A percentile compares a stretch with the other conserved stretches of the same genome.
These are phyloP conservation scores for Lagria hirta DNA, from an alignment of 2,888 invertebrate species.

Conservation along the genomic window DNA sequence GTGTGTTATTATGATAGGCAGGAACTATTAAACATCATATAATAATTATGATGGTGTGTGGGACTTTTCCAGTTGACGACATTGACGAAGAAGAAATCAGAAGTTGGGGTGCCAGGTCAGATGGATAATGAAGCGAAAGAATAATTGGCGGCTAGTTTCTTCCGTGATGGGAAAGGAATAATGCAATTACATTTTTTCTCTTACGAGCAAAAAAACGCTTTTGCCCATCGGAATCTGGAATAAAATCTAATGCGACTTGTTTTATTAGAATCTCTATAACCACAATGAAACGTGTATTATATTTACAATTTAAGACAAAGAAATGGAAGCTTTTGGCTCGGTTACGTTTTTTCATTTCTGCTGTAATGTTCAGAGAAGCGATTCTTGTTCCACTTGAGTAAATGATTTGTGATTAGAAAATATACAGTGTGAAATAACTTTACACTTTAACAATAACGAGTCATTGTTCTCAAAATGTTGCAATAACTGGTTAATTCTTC, in stretches of 20 bases:
- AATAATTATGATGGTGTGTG: constrained; percentile 22
- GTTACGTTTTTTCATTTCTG: constrained; percentile 18
- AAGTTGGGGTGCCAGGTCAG: too few species aligned
- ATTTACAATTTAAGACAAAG: constrained; percentile 45
- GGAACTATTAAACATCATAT: constrained; percentile 26
- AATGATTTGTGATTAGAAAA: constrained; percentile 44
- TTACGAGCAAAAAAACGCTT: constrained; percentile 21
- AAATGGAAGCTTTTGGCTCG: constrained; percentile 35
- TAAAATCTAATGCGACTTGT: constrained; percentile 27
- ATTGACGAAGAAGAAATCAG: too few species aligned
- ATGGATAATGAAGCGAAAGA: constrained; percentile 18
- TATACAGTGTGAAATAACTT: constrained; percentile 34
- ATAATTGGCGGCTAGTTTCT: constrained; percentile 9
- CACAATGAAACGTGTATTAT: constrained; percentile 47
- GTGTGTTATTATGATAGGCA: constrained; percentile 23
- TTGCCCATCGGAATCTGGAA: constrained; percentile 27
- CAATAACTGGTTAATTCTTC: constrained; percentile 2
- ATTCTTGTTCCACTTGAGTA: constrained; percentile 45
- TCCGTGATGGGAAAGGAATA: constrained; percentile 10
- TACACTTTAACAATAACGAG: constrained; percentile 26
- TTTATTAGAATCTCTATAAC: constrained; percentile 41
- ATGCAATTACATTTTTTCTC: constrained; percentile 20
- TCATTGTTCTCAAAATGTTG: constrained; percentile 20
- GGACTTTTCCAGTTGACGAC: too few species aligned
- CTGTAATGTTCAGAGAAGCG: constrained; percentile 33